Evolutionary conservation across 2,888 invertebrate genomes (phyloP).

Genomic region (Sinotaia quadrata): DNA sequence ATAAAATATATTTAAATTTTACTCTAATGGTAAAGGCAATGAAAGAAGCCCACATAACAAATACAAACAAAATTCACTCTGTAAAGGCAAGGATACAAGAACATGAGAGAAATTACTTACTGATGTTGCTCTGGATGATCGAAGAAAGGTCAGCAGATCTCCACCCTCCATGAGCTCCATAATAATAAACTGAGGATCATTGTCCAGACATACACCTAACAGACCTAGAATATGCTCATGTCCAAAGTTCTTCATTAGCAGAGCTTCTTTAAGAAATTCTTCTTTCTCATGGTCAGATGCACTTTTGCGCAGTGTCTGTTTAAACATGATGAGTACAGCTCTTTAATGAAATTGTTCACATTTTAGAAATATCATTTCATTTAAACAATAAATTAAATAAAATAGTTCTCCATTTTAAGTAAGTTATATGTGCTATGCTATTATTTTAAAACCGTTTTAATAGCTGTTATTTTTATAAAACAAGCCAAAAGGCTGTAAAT

Average conservation of each 20-base stretch:
- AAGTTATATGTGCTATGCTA: too few species aligned
- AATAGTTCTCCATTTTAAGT: too few species aligned
- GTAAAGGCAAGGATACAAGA: background rate
- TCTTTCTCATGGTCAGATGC: slow-evolving; percentile 90
- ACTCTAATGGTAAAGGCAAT: too few species aligned
- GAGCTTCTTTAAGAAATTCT: slow-evolving; percentile 96
- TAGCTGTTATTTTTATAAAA: too few species aligned
- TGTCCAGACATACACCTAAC: slow-evolving; percentile 94
- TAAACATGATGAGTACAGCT: background rate
- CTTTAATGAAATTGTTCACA: too few species aligned
- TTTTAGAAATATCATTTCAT: too few species aligned
- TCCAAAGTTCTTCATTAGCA: slow-evolving; percentile 95
- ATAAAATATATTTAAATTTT: too few species aligned
- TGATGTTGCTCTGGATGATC: slow-evolving; percentile 84
- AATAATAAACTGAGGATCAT: slow-evolving; percentile 92
- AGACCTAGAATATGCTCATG: slow-evolving; percentile 95
- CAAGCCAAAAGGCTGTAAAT: too few species aligned
- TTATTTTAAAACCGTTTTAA: too few species aligned
- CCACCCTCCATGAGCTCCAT: slow-evolving; percentile 99
- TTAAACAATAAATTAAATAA: too few species aligned
- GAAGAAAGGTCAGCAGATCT: slow-evolving; percentile 90
- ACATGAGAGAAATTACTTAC: slow-evolving; percentile 72
- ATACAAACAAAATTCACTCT: too few species aligned
- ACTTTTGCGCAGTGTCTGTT: slow-evolving; percentile 89
- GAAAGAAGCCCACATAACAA: too few species aligned